Conservation (phyloP, 2,797 vertebrate species). For the Thaleichthys pacificus region DNA sequence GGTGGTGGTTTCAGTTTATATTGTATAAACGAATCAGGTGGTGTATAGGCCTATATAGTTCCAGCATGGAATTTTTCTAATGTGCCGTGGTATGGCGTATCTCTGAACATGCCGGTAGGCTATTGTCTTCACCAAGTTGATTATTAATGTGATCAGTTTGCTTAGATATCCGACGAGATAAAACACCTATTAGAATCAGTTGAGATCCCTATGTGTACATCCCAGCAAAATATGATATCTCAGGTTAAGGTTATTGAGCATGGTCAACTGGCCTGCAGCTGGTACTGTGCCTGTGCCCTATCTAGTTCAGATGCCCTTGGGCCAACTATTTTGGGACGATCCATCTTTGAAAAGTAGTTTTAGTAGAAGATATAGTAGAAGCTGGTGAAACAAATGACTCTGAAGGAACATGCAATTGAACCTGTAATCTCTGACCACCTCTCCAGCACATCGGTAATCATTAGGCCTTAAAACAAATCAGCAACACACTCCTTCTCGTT, state of each 20-base stretch:
- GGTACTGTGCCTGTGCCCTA: neutral
- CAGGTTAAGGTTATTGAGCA: no score
- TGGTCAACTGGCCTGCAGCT: no score
- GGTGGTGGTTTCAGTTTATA: neutral
- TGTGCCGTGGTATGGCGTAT: neutral
- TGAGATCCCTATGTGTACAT: no score
- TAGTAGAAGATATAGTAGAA: neutral
- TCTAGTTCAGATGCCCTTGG: neutral
- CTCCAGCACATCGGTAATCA: neutral
- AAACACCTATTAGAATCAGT: no score
- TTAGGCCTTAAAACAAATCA: neutral
- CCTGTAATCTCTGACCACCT: neutral
- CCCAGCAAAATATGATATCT: neutral
- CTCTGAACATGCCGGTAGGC: neutral
- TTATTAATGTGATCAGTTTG: no score
- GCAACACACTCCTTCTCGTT: neutral
- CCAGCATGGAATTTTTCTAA: neutral
- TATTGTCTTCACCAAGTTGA: neutral
- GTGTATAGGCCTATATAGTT: neutral
- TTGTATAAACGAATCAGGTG: neutral
- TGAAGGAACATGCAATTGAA: neutral
- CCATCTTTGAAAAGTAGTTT: neutral
- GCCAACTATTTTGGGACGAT: neutral
- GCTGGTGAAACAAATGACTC: neutral
- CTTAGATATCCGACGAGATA: no score